Percentiles rank a stretch among this genome's conserved stretches.
Evolutionary conservation across 2,113 vertebrate species (phyloP).

Genomic region (Oreotrochilus melanogaster): DNA sequence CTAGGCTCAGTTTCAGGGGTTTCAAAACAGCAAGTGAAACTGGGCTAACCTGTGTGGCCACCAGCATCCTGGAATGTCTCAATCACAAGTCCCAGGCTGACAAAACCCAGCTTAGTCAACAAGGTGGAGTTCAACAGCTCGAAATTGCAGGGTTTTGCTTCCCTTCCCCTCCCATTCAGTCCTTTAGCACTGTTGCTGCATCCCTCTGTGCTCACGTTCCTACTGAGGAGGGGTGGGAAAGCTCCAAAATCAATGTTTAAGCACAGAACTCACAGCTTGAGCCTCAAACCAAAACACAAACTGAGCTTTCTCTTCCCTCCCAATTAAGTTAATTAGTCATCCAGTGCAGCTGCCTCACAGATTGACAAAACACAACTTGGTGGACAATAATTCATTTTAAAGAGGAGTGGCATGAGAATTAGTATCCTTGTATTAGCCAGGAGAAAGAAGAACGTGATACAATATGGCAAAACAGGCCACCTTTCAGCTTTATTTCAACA

Average conservation of each 20-base stretch:
- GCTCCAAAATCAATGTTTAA: not conserved
- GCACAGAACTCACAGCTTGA: not conserved
- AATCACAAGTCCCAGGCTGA: not conserved
- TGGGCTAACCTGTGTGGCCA: not conserved
- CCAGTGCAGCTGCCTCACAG: not conserved
- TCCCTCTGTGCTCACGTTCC: not conserved
- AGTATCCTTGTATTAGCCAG: not conserved
- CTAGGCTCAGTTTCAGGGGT: not conserved
- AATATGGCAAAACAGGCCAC: accelerated
- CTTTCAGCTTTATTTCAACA: not conserved
- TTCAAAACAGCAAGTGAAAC: constrained; percentile 7
- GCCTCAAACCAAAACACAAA: not conserved
- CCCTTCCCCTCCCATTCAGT: not conserved
- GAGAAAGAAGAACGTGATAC: not conserved
- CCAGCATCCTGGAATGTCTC: not conserved
- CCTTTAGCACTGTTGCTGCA: not conserved
- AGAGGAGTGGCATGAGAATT: not conserved
- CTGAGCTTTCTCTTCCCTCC: not conserved
- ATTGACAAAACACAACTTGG: not conserved
- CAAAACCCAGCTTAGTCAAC: constrained; percentile 31
- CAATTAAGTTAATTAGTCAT: constrained; percentile 36
- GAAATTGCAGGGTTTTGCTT: not conserved
- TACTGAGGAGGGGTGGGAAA: not conserved
- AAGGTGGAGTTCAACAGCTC: not conserved
- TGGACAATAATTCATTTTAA: not conserved